Evolutionary conservation across 2,797 vertebrate genomes (phyloP).

Genomic region (Acomys russatus): DNA sequence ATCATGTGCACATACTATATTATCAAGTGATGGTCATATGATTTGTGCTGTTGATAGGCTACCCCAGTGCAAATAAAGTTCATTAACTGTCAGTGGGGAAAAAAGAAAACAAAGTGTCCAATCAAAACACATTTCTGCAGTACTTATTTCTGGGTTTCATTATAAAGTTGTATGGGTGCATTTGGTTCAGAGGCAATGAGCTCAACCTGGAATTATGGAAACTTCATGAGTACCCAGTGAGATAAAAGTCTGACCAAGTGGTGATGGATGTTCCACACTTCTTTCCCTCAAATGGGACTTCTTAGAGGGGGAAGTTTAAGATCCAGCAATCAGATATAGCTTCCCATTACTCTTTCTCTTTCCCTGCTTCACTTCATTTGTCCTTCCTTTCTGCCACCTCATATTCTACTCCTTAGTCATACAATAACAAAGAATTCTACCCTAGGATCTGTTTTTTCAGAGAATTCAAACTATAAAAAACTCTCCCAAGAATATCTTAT

Average conservation of each 20-base stretch:
- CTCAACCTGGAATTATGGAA: background rate
- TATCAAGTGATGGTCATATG: too few species aligned
- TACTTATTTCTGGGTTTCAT: constrained; percentile 1
- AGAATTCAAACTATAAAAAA: background rate
- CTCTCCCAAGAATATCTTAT: background rate
- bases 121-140: background rate
- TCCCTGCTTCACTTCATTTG: background rate
- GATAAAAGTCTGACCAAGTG: background rate
- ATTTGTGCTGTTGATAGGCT: too few species aligned
- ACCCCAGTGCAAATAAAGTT: too few species aligned
- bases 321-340: too few species aligned
- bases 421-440: background rate
- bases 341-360: background rate
- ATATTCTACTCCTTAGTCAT: accelerated
- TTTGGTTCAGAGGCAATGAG: background rate
- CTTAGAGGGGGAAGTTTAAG: background rate
- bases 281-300: background rate
- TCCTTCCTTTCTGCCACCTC: background rate
- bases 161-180: background rate
- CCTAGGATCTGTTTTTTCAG: background rate
- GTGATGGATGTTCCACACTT: background rate
- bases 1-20: too few species aligned
- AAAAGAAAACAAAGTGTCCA: background rate
- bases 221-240: background rate
- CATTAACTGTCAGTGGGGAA: too few species aligned